A percentile compares a stretch with the other conserved stretches of the same genome.
Conservation (phyloP, 2,888 invertebrate genomes). For the Odontocolon sp. region DNA sequence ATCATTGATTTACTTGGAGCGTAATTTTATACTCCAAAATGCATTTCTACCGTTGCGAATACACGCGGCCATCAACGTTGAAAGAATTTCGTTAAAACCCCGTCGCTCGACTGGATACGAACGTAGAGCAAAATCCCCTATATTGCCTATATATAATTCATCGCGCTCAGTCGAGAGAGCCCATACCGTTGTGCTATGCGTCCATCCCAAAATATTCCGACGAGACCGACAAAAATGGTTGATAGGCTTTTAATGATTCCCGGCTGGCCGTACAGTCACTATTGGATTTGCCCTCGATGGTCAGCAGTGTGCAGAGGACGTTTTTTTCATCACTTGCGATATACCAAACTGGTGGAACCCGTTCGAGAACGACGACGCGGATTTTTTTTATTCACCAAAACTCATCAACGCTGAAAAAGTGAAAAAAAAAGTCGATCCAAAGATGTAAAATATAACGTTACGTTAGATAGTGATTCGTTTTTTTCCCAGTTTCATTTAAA, state of each 20-base stretch:
- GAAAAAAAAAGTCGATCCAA: background rate
- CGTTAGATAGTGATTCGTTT: background rate
- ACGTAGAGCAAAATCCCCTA: background rate
- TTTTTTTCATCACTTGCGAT: conserved; percentile 19
- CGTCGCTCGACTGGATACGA: background rate
- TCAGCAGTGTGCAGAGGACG: conserved; percentile 32
- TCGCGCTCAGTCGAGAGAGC: conserved; percentile 1
- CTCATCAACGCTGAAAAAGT: conserved; percentile 28
- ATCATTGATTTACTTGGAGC: background rate
- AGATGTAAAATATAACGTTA: background rate
- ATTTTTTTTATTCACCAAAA: conserved; percentile 32
- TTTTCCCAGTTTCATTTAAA: conserved; percentile 5
- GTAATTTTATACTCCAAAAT: background rate
- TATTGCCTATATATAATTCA: conserved; percentile 1
- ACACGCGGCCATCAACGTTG: background rate
- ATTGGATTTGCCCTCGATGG: conserved; percentile 50
- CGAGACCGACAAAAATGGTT: conserved; percentile 51
- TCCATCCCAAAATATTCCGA: conserved; percentile 38
- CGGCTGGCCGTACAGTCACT: conserved; percentile 43
- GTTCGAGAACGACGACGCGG: conserved; percentile 17
- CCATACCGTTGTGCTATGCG: background rate
- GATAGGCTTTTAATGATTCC: conserved; percentile 57
- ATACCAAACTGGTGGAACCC: conserved; percentile 12
- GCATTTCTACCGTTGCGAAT: background rate
- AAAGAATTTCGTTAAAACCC: conserved; percentile 1